phyloP scores from a whole-genome alignment of 2,113 vertebrate genomes.

The Laterallus jamaicensis region DNA sequence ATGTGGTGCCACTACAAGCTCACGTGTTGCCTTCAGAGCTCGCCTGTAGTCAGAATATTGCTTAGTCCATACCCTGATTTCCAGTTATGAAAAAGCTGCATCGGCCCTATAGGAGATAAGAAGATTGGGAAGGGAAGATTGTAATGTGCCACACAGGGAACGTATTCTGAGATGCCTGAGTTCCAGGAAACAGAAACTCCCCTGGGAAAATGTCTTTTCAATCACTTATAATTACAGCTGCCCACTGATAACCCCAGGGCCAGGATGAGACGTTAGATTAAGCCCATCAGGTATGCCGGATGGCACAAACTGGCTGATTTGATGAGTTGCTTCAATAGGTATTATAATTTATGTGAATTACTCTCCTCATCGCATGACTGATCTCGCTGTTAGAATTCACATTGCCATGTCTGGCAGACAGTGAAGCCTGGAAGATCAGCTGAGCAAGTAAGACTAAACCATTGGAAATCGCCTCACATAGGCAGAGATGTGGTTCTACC shows the following conservation, averaged over 20 bases:
- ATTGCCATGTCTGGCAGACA: not conserved
- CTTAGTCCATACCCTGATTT: not conserved
- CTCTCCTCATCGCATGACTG: not conserved
- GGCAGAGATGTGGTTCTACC: not conserved
- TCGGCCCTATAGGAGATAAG: not conserved
- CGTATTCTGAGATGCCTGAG: not conserved
- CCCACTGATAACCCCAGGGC: not conserved
- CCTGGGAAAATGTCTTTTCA: not conserved
- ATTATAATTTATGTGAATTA: not conserved
- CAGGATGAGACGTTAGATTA: not conserved
- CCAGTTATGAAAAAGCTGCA: not conserved
- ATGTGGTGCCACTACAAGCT: not conserved
- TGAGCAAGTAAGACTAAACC: not conserved
- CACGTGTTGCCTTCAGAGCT: not conserved
- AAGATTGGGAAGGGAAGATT: not conserved
- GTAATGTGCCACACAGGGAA: not conserved
- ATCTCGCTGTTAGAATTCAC: not conserved
- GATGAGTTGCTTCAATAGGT: not conserved
- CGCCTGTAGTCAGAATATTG: not conserved
- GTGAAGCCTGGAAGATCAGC: not conserved
- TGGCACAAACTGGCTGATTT: not conserved
- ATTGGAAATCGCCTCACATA: not conserved
- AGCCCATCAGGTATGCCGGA: not conserved
- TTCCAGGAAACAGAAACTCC: not conserved
- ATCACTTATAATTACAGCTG: not conserved